Conservation (phyloP, 2,888 invertebrate species). For the Drosophila austrosaltans region DNA sequence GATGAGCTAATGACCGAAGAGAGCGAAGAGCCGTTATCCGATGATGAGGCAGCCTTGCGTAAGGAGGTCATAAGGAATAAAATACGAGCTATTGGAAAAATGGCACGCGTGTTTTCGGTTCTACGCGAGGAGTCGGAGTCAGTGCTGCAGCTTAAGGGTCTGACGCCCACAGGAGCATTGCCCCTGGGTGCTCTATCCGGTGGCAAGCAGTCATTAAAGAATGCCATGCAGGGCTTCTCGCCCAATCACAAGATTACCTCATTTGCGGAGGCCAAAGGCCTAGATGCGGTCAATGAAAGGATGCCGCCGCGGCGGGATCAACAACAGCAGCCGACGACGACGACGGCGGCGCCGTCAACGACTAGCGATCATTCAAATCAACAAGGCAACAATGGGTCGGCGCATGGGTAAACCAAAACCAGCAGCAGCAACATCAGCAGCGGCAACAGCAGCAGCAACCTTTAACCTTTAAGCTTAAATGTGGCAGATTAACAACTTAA, state of each 20-base stretch:
- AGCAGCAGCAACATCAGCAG: conserved; percentile 31
- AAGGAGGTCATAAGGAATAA: conserved; percentile 99
- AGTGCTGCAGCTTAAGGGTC: conserved; percentile 98
- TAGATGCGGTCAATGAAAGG: conserved; percentile 99
- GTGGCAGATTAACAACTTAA: conserved; percentile 49
- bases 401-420: conserved; percentile 73
- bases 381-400: conserved; percentile 64
- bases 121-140: conserved; percentile 99
- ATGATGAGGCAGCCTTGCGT: conserved; percentile 94
- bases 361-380: conserved; percentile 9
- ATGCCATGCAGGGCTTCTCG: conserved; percentile 97
- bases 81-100: conserved; percentile 99
- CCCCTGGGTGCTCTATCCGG: conserved; percentile 98
- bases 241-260: conserved; percentile 99
- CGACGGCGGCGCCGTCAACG: conserved; percentile 81
- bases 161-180: conserved; percentile 98
- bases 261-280: conserved; percentile 99
- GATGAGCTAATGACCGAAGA: conserved; percentile 99
- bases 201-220: conserved; percentile 97
- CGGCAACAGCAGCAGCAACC: conserved; percentile 20
- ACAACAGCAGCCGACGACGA: conserved; percentile 86
- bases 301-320: conserved; percentile 96
- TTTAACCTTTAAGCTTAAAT: conserved; percentile 45
- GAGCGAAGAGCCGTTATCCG: conserved; percentile 88
- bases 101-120: conserved; percentile 99